Evolutionary conservation across 2,113 vertebrate species (phyloP), one percentile per base, ranked within the genome.

Genomic region (Salminus brasiliensis): DNA sequence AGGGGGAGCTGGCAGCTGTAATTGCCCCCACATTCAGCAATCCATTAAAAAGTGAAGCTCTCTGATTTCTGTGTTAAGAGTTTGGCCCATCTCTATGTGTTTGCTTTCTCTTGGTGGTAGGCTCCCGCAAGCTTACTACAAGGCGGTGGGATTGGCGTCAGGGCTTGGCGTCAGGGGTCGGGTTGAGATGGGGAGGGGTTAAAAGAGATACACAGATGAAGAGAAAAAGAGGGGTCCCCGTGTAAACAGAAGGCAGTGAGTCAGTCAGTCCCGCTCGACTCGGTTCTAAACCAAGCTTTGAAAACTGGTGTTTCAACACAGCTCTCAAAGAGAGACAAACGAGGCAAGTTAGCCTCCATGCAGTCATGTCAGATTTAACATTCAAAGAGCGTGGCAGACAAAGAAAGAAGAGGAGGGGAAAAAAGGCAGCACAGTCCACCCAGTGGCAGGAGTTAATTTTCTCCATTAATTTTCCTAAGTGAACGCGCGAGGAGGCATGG

Each of bases 371-470:
- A 63, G 63, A 76, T 69, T 75, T 81, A 78, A 67, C 66, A 75
- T 72, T 73, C 60, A 53, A 70, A 83, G 60, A 69, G 36, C 43
- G 60, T 65, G 71, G 43, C 66, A 13, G 29, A 65, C 66, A 75
- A 73, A 52, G 49, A 69, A 65, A 18, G 32, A 60, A 18, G 32
- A 60, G 66, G 53, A 39, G 59, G 43, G 57, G 67, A 71, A 81
- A 70, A 74, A 71, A 81, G 63, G 29, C 67, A 52, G 79, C 74
- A 62, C 49, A 52, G 71, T 57, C 34, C 30, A 45, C 43, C 45
- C 47, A n/a, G n/a, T 66, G 72, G 53, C 62, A 79, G 70, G 60
- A 79, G 62, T 45, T 76, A 71, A 76, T 83, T 79, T 69, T 76
- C n/a, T 55, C 43, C 72, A 74, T 79, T 75, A 53, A 57, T 74